These are phyloP conservation scores for Drosophila planitibia DNA, from an alignment of 2,888 invertebrate genomes.

Conservation along the genomic window DNA sequence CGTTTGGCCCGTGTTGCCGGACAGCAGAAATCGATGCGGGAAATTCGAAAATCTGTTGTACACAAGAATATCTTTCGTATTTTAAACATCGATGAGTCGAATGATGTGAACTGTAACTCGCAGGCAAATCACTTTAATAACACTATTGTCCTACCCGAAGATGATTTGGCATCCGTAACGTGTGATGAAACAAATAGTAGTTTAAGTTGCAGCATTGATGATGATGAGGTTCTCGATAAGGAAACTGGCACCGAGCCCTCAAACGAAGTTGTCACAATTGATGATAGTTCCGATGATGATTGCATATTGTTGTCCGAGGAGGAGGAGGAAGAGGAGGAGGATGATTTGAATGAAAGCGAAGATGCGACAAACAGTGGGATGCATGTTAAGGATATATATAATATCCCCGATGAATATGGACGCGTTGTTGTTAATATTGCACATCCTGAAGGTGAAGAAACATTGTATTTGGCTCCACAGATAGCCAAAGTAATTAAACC, in stretches of 20 bases:
- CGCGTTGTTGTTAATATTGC: conserved; percentile 97
- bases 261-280: conserved; percentile 89
- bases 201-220: conserved; percentile 68
- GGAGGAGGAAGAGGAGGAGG: conserved; percentile 92
- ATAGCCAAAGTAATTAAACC: conserved; percentile 96
- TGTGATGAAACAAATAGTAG: conserved; percentile 73
- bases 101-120: conserved; percentile 55
- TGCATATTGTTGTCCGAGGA: conserved; percentile 95
- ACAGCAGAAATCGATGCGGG: conserved; percentile 92
- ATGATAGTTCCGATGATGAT: conserved; percentile 91
- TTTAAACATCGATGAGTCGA: conserved; percentile 67
- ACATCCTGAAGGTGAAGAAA: conserved; percentile 95
- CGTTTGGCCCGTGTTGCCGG: conserved; percentile 93
- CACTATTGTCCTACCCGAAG: conserved; percentile 60
- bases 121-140: conserved; percentile 40
- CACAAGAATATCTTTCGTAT: conserved; percentile 88
- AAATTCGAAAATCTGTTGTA: conserved; percentile 92
- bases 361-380: conserved; percentile 96
- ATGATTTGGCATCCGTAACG: conserved; percentile 58
- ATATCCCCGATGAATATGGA: conserved; percentile 95
- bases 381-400: conserved; percentile 96
- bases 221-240: conserved; percentile 50
- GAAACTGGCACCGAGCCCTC: conserved; percentile 54
- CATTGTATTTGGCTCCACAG: conserved; percentile 96
- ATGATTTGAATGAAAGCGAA: conserved; percentile 89